These are phyloP conservation scores for Clavelina lepadiformis DNA, from an alignment of 23 tunicate species.

Conservation along the genomic window DNA sequence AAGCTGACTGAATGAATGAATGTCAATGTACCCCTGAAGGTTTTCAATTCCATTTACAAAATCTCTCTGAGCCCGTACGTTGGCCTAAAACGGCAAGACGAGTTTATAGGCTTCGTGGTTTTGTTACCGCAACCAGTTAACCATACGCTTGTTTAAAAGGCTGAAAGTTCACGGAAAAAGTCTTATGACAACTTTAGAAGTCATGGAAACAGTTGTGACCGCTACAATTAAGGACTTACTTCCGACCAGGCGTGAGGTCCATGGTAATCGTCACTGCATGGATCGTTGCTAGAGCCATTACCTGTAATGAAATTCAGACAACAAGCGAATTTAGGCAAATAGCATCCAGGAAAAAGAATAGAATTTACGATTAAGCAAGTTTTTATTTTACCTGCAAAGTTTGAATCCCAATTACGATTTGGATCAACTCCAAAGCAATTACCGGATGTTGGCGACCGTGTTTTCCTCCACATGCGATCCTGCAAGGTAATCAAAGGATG, in stretches of 20 bases:
- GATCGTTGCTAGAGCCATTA: conserved; percentile 41
- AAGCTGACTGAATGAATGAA: conserved; percentile 63
- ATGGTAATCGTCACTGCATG: conserved; percentile 51
- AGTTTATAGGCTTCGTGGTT: no score
- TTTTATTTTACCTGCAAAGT: conserved; percentile 25
- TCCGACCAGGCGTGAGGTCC: conserved; percentile 62
- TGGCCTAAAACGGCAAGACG: conserved; percentile 22
- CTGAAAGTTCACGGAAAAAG: no score
- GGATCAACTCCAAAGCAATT: conserved; percentile 54
- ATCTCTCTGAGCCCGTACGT: conserved; percentile 45
- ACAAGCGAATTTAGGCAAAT: no score
- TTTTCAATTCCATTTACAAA: conserved; percentile 41
- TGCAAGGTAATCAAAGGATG: not conserved
- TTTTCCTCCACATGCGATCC: conserved; percentile 87
- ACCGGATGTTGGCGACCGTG: conserved; percentile 23
- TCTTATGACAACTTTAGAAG: no score
- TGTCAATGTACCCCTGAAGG: conserved; percentile 56
- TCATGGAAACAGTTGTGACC: no score
- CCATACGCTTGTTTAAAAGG: no score
- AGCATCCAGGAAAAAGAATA: no score
- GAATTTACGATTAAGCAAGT: no score
- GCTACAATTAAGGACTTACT: conserved; percentile 20
- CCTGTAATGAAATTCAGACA: conserved; percentile 17
- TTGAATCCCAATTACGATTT: conserved; percentile 48
- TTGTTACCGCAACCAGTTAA: no score